Conservation (phyloP, 2,113 vertebrate genomes). For the Anoura caudifer region DNA sequence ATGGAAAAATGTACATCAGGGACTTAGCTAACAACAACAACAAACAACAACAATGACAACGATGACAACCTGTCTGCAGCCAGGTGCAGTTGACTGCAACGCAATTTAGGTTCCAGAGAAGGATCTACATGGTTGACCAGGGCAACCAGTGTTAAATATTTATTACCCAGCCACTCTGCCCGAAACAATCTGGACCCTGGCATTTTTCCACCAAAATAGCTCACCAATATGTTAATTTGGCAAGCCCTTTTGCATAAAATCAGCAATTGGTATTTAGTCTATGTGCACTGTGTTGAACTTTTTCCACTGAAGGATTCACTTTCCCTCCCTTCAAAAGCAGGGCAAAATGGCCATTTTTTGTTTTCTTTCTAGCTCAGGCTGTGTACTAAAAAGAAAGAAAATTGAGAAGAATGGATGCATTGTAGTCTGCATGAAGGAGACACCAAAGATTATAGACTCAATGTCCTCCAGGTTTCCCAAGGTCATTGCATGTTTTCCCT, state of each 20-base stretch:
- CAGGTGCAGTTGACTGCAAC: constrained; percentile 81
- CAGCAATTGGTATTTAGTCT: constrained; percentile 77
- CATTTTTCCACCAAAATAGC: constrained; percentile 72
- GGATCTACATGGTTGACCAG: constrained; percentile 80
- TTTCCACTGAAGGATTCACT: constrained; percentile 59
- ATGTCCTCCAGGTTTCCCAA: constrained; percentile 81
- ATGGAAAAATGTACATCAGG: constrained; percentile 73
- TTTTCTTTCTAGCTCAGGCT: constrained; percentile 60
- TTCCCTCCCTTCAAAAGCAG: constrained; percentile 56
- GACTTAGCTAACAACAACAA: background rate
- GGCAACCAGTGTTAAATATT: constrained; percentile 80
- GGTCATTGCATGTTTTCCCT: constrained; percentile 74
- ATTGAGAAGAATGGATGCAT: background rate
- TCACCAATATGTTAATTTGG: constrained; percentile 80
- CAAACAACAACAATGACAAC: background rate
- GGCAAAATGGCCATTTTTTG: constrained; percentile 67
- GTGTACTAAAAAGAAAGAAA: constrained; percentile 44
- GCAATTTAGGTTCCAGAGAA: constrained; percentile 82
- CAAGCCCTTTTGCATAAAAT: constrained; percentile 80
- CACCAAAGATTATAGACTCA: constrained; percentile 76
- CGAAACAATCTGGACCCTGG: constrained; percentile 76
- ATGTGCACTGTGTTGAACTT: constrained; percentile 7
- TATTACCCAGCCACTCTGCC: constrained; percentile 72
- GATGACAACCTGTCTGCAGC: constrained; percentile 63
- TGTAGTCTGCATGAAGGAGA: constrained; percentile 65